These are phyloP conservation scores for Chaunax sp. DNA, from an alignment of 2,797 vertebrate species.

Conservation along the genomic window DNA sequence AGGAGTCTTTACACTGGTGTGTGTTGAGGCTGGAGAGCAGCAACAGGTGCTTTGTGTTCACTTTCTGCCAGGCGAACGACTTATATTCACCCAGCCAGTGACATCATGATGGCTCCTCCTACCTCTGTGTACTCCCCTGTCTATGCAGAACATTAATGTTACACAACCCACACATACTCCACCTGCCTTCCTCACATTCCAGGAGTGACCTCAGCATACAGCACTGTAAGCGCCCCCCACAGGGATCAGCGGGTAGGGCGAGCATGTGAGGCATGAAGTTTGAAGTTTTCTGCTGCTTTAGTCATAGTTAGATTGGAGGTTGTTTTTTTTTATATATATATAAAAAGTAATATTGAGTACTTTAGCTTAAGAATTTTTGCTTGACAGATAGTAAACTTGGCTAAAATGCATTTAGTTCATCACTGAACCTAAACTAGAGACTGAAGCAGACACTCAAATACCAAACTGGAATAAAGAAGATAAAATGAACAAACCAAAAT, in stretches of 20 bases:
- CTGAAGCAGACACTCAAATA: too few relatives aligned
- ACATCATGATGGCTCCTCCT: constrained; percentile 49
- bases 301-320: too few relatives aligned
- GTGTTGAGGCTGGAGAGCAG: constrained; percentile 37
- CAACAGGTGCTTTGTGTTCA: constrained; percentile 80
- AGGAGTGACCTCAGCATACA: constrained; percentile 10
- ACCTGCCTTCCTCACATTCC: constrained; percentile 63
- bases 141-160: constrained; percentile 36
- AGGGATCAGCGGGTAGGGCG: constrained; percentile 21
- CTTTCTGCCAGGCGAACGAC: constrained; percentile 37
- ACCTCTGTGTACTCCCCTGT: constrained; percentile 13
- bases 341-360: too few relatives aligned
- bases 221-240: constrained; percentile 30
- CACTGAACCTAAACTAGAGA: too few relatives aligned
- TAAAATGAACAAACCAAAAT: background rate
- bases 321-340: too few relatives aligned
- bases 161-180: constrained; percentile 52
- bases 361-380: too few relatives aligned
- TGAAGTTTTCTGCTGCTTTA: too few relatives aligned
- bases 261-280: background rate
- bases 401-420: background rate
- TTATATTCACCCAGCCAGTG: constrained; percentile 65
- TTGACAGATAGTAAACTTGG: background rate
- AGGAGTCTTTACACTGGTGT: background rate
- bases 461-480: background rate